Base-by-base conservation (phyloP, 2,797 vertebrate genomes). In the Danio tinwini region DNA sequence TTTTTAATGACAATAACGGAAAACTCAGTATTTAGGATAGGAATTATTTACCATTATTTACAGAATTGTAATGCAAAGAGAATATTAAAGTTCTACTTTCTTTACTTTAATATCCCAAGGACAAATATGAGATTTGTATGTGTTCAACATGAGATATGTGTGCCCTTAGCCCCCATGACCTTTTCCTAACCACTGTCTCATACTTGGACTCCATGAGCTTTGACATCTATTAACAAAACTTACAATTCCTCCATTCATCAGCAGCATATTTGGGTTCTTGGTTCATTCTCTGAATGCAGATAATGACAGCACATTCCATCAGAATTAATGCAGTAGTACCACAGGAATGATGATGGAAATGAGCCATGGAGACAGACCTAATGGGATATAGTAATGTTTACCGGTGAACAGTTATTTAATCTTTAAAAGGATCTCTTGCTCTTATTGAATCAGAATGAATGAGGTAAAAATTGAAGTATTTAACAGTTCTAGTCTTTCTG, bases 91-190 rank as follows among this genome's bases (percentile, higher is more conserved):
- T 65, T 16, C 59, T 64, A 73, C 13, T 2, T 56, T 19, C 2
- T 6, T n/a, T 53, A 52, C 64, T 16, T 59, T 14, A 49, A 50
- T 55, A 37, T 65, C 49, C 17, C 5, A 45, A 73, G n/a, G 40
- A 52, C 6, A 64, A 19, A 53, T 56, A 56, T 69, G 42, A 44
- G 29, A 49, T 58, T 37, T 65, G 9, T 14, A n/a, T 70, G 58
- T 63, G 39, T 19, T 71, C 16, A 72, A 17, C 40, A 8, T 21
- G 9, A 72, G 63, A 17, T 47, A 12, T 29, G 93, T 87, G 85
- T 90, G 83, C 85, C 88, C 87, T 91, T 8, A 42, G 17, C 29
- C 92, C 40, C 37, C 64, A 40, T 87, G 83, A 89, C 86, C 88
- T 89, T 82, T 78, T 59, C 13, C 68, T 88, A 85, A 89, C 82